These are phyloP conservation scores for Trachemys scripta DNA, from an alignment of 2,113 vertebrate genomes.

Conservation along the genomic window DNA sequence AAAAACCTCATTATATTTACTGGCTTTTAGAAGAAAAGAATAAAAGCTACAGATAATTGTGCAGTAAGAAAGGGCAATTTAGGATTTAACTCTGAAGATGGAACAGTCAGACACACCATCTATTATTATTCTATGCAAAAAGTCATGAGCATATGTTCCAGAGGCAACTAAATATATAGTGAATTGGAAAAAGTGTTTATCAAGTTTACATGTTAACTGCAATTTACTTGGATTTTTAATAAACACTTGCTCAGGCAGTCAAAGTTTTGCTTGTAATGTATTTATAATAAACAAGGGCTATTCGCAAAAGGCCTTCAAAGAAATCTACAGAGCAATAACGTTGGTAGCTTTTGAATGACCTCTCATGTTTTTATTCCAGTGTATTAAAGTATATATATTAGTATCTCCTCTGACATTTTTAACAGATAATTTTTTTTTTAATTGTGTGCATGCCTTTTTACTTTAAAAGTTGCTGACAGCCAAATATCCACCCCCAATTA, in stretches of 20 bases:
- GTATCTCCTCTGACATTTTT: neutral
- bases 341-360: neutral
- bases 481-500: constrained; percentile 23
- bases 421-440: neutral
- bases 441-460: neutral
- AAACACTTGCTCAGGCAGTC: neutral
- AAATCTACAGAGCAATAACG: neutral
- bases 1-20: neutral
- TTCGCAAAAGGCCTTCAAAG: neutral
- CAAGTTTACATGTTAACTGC: neutral
- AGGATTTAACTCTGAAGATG: neutral
- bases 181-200: neutral
- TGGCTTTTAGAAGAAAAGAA: neutral
- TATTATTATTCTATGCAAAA: neutral
- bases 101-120: neutral
- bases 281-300: neutral
- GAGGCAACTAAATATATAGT: neutral
- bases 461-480: neutral
- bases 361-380: neutral
- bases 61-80: neutral
- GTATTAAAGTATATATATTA: neutral
- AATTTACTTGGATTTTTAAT: neutral
- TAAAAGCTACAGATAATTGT: constrained; percentile 28
- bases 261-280: neutral
- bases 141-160: neutral